A percentile compares a stretch with the other conserved stretches of the same genome.
phyloP scores from a whole-genome alignment of 2,113 vertebrate genomes.

The Noturus placidus region DNA sequence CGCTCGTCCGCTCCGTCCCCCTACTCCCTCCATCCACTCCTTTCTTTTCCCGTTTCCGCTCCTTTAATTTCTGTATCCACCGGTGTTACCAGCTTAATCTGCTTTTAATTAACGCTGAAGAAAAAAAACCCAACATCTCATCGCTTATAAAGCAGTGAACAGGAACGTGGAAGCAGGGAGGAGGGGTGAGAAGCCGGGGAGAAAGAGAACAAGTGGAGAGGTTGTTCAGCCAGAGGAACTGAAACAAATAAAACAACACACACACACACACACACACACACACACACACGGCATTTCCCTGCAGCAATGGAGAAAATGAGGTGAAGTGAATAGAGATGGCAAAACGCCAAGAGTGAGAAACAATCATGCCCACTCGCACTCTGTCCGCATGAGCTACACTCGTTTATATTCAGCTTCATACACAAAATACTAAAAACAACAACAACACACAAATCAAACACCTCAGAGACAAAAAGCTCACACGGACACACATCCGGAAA shows the following conservation, averaged over 20 bases:
- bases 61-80: slow-evolving; percentile 33
- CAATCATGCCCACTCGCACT: not conserved
- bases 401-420: not conserved
- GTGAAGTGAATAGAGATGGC: slow-evolving; percentile 63
- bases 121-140: slow-evolving; percentile 30
- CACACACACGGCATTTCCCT: slow-evolving; percentile 7
- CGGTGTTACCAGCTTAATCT: slow-evolving; percentile 56
- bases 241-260: slow-evolving; percentile 7
- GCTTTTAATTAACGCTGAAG: slow-evolving; percentile 60
- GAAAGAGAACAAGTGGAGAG: slow-evolving; percentile 7
- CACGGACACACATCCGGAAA: too few species aligned
- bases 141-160: slow-evolving; percentile 42
- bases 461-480: not conserved
- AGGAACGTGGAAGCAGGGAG: slow-evolving; percentile 10
- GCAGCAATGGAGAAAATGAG: not conserved
- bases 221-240: slow-evolving; percentile 4
- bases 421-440: not conserved
- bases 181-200: not conserved
- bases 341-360: not conserved
- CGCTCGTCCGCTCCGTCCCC: not conserved
- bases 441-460: not conserved
- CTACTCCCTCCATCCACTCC: not conserved
- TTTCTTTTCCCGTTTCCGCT: slow-evolving; percentile 20
- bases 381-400: not conserved
- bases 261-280: slow-evolving; percentile 19